phyloP scores from a whole-genome alignment of 2,888 invertebrate genomes.

The Panzeria rudis region DNA sequence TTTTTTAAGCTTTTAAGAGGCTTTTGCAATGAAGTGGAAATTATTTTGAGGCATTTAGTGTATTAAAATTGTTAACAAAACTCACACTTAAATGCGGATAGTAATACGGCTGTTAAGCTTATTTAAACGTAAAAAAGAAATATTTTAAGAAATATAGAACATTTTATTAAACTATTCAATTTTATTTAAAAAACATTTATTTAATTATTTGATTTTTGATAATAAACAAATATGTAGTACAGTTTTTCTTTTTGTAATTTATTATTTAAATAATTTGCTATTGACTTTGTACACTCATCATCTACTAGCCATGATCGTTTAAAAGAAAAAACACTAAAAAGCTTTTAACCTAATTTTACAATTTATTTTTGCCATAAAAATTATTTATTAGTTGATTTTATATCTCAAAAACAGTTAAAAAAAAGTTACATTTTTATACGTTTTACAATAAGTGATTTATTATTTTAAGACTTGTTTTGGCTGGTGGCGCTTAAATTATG shows the following conservation, averaged over 20 bases:
- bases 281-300: neutral
- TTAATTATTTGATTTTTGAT: conserved; percentile 20
- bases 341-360: conserved; percentile 69
- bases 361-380: conserved; percentile 51
- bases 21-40: conserved; percentile 59
- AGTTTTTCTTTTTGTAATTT: conserved; percentile 4
- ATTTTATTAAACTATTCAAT: conserved; percentile 1
- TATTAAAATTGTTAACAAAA: conserved; percentile 17
- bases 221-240: neutral
- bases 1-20: conserved; percentile 67
- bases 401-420: conserved; percentile 4
- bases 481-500: conserved; percentile 40
- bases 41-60: conserved; percentile 35
- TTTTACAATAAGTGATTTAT: conserved; percentile 54
- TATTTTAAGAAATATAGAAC: neutral
- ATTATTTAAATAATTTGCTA: conserved; percentile 16
- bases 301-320: too few species aligned
- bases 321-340: conserved; percentile 49
- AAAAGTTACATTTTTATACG: neutral
- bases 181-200: neutral
- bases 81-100: conserved; percentile 18
- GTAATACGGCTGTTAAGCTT: neutral
- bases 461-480: conserved; percentile 11
- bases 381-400: conserved; percentile 29
- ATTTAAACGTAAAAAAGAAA: neutral